These are phyloP conservation scores for Helicoverpa assulta DNA, from an alignment of 2,888 invertebrate species.

Conservation along the genomic window DNA sequence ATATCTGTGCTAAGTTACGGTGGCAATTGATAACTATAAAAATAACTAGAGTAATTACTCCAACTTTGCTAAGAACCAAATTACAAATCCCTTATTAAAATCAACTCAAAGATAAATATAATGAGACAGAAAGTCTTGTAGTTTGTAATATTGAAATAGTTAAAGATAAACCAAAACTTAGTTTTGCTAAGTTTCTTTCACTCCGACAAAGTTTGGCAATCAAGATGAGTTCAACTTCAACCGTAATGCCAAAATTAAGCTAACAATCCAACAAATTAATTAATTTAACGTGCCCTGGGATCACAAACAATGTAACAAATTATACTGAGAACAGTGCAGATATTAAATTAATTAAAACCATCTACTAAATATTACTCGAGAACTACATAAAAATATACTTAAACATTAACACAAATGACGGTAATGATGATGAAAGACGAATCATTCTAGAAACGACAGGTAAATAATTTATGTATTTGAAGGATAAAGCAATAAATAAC, in stretches of 20 bases:
- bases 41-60: background rate
- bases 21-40: background rate
- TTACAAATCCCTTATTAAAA: background rate
- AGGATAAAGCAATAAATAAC: constrained; percentile 26
- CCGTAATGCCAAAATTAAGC: constrained; percentile 32
- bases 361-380: background rate
- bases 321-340: background rate
- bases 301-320: constrained; percentile 31
- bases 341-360: constrained; percentile 4
- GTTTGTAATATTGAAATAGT: constrained; percentile 1
- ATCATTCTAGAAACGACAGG: constrained; percentile 26
- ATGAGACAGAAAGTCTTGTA: background rate
- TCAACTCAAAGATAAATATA: background rate
- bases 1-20: background rate
- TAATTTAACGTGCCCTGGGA: constrained; percentile 39
- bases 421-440: constrained; percentile 15
- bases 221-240: constrained; percentile 23
- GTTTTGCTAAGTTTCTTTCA: constrained; percentile 30
- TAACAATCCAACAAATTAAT: constrained; percentile 55
- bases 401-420: constrained; percentile 16
- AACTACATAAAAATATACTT: background rate
- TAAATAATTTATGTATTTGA: constrained; percentile 27
- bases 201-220: constrained; percentile 50
- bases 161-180: constrained; percentile 3
- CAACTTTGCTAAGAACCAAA: background rate